Evolutionary conservation across 2,888 invertebrate species (phyloP).

Genomic region (Amiota minor): DNA sequence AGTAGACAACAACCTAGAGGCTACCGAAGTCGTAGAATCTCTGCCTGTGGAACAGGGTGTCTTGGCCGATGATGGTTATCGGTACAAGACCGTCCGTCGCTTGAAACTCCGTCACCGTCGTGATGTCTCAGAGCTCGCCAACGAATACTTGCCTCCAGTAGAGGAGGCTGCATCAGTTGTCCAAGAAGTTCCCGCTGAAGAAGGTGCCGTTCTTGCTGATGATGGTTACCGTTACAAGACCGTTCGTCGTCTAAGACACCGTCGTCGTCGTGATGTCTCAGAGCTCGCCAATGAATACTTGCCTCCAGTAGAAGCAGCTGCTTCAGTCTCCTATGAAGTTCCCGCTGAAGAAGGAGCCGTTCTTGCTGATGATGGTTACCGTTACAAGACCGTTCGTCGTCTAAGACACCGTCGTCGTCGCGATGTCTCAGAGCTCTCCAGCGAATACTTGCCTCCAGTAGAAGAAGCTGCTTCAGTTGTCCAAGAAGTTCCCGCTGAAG

Average conservation of each 20-base stretch:
- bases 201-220: constrained; percentile 46
- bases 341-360: constrained; percentile 37
- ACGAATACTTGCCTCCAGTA: constrained; percentile 48
- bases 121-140: constrained; percentile 49
- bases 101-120: constrained; percentile 51
- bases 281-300: constrained; percentile 59
- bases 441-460: constrained; percentile 58
- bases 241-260: constrained; percentile 55
- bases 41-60: constrained; percentile 56
- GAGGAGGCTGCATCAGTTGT: constrained; percentile 30
- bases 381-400: constrained; percentile 51
- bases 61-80: constrained; percentile 51
- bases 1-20: constrained; percentile 61
- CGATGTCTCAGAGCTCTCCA: constrained; percentile 54
- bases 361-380: constrained; percentile 50
- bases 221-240: constrained; percentile 64
- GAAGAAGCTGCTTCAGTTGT: constrained; percentile 37
- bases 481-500: constrained; percentile 40
- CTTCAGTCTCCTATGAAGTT: constrained; percentile 44
- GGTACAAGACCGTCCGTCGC: constrained; percentile 50
- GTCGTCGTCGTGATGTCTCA: constrained; percentile 63
- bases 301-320: constrained; percentile 52
- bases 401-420: constrained; percentile 52
- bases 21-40: constrained; percentile 51
- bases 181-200: constrained; percentile 32